A percentile compares a stretch with the other conserved stretches of the same genome.
Evolutionary conservation across 2,888 invertebrate genomes (phyloP).

Genomic region (Labia minor): DNA sequence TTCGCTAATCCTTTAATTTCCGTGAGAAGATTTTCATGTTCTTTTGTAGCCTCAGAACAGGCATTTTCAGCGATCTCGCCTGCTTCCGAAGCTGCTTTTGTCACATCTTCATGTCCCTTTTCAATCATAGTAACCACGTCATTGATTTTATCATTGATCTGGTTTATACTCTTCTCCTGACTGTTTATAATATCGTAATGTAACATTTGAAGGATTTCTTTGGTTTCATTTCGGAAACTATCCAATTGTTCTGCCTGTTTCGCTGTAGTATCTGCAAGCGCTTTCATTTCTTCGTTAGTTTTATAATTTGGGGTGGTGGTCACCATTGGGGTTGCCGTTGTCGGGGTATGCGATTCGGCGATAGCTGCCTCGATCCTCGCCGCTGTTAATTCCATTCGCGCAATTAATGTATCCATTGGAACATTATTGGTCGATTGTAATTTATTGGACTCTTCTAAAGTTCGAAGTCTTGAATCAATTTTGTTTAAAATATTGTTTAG

Average conservation of each 20-base stretch:
- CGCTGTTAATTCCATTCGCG: conserved; percentile 15
- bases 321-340: not conserved
- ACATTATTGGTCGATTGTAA: conserved; percentile 45
- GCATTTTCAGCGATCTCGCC: conserved; percentile 23
- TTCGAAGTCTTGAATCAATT: conserved; percentile 62
- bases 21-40: conserved; percentile 25
- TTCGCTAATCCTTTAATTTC: conserved; percentile 50
- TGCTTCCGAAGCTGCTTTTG: conserved; percentile 34
- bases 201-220: not conserved
- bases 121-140: not conserved
- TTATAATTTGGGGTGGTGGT: not conserved
- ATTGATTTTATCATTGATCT: not conserved
- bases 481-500: conserved; percentile 56
- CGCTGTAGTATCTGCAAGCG: not conserved
- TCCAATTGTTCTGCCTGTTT: not conserved
- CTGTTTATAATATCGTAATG: not conserved
- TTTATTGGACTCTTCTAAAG: conserved; percentile 59
- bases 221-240: not conserved
- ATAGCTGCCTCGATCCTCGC: not conserved
- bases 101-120: not conserved
- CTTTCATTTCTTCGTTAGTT: not conserved
- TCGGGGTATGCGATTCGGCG: not conserved
- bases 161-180: not conserved
- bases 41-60: not conserved
- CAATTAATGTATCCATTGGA: not conserved